phyloP scores from a whole-genome alignment of 1,140 invertebrate genomes.

The Aphis gossypii region DNA sequence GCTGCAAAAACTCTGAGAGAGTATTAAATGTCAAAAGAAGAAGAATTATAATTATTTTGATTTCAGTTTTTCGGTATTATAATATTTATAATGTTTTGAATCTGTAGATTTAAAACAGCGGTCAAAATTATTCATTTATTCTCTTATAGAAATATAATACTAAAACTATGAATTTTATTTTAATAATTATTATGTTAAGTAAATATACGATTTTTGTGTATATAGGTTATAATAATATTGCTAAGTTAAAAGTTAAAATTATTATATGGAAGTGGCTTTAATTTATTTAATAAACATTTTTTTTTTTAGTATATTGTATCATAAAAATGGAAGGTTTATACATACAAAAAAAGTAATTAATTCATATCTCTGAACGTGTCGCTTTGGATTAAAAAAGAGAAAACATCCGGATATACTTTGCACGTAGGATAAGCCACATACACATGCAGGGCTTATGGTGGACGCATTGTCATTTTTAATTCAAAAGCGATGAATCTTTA shows the following conservation, averaged over 20 bases:
- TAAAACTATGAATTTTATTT: too few relatives aligned
- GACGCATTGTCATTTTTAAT: conserved; percentile 8
- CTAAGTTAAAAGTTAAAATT: background rate
- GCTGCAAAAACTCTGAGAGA: too few relatives aligned
- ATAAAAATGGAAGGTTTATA: background rate
- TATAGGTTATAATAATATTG: background rate
- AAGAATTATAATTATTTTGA: too few relatives aligned
- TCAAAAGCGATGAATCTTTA: background rate
- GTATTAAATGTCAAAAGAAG: too few relatives aligned
- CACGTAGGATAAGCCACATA: background rate
- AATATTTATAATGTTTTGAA: too few relatives aligned
- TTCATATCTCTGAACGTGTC: background rate
- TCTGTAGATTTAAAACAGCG: too few relatives aligned
- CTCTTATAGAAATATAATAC: too few relatives aligned
- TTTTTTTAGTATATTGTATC: background rate
- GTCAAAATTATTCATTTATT: too few relatives aligned
- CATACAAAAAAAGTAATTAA: background rate
- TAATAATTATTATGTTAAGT: background rate
- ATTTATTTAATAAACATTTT: background rate
- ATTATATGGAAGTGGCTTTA: background rate
- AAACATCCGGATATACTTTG: background rate
- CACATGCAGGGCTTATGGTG: background rate
- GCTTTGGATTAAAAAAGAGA: conserved; percentile 7
- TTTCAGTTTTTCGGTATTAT: too few relatives aligned
- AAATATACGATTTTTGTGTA: background rate